Conservation (phyloP, 2,797 vertebrate genomes). For the Coranthus polyacanthus region DNA sequence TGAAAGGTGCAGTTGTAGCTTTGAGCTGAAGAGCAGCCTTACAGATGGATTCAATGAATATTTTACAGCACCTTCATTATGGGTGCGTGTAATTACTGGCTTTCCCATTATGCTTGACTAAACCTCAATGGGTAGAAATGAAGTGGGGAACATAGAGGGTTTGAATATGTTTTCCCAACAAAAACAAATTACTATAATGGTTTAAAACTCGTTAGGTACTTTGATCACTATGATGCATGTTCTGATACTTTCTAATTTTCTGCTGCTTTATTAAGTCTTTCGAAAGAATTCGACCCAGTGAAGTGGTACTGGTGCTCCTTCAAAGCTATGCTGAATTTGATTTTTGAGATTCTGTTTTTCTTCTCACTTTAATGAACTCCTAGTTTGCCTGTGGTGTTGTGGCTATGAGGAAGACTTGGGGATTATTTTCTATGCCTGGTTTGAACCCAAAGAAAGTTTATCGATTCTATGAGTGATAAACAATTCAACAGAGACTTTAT, state of each 20-base stretch:
- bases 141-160: constrained; percentile 43
- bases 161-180: constrained; percentile 57
- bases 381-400: constrained; percentile 54
- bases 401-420: constrained; percentile 23
- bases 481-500: constrained; percentile 21
- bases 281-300: constrained; percentile 43
- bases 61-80: constrained; percentile 72
- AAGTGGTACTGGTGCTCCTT: constrained; percentile 50
- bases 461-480: constrained; percentile 50
- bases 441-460: constrained; percentile 48
- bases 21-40: constrained; percentile 37
- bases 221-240: constrained; percentile 71
- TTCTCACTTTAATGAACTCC: constrained; percentile 54
- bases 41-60: constrained; percentile 72
- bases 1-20: constrained; percentile 6
- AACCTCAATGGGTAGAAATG: constrained; percentile 52
- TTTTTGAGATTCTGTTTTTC: constrained; percentile 63
- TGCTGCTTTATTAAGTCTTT: constrained; percentile 54
- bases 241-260: constrained; percentile 57
- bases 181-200: constrained; percentile 73
- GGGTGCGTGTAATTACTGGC: constrained; percentile 73
- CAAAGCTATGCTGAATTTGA: constrained; percentile 58
- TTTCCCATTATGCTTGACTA: constrained; percentile 65
- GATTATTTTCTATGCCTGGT: constrained; percentile 38
- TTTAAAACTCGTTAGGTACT: constrained; percentile 75